Conservation (phyloP, 1,140 invertebrate genomes). For the Yoshiicerus persimilis region DNA sequence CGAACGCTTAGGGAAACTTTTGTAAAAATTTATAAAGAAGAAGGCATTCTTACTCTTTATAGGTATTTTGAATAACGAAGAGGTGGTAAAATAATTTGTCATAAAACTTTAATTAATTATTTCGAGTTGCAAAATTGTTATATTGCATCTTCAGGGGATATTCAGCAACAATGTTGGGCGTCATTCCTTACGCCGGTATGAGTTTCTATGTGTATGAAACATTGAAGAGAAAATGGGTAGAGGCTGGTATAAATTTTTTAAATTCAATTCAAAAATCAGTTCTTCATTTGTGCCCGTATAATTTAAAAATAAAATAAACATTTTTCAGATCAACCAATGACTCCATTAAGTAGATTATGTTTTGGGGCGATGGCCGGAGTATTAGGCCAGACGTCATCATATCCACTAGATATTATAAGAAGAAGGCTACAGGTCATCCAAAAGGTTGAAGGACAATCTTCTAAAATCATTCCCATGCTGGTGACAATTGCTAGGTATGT, state of each 20-base stretch:
- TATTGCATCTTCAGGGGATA: constrained; percentile 76
- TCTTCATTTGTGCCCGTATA: too few species aligned
- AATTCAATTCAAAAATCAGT: not conserved
- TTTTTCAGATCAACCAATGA: constrained; percentile 35
- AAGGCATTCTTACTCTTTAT: constrained; percentile 34
- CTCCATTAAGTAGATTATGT: constrained; percentile 60
- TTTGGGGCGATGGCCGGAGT: constrained; percentile 92
- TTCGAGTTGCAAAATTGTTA: too few species aligned
- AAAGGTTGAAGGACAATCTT: constrained; percentile 46
- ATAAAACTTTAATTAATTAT: too few species aligned
- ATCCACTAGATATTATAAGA: constrained; percentile 68
- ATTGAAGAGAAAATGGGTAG: constrained; percentile 65
- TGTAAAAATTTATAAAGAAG: constrained; percentile 32
- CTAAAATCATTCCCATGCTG: constrained; percentile 12
- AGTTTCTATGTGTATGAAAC: constrained; percentile 98
- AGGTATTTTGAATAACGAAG: not conserved
- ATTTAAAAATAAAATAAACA: too few species aligned
- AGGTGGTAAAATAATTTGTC: too few species aligned
- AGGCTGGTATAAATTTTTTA: not conserved
- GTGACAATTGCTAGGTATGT: constrained; percentile 24
- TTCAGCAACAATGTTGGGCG: constrained; percentile 85
- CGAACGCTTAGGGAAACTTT: constrained; percentile 58
- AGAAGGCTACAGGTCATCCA: constrained; percentile 53
- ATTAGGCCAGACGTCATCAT: constrained; percentile 88
- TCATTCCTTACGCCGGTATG: constrained; percentile 92